Conservation (phyloP, 2,888 invertebrate genomes). For the Salticus scenicus region DNA sequence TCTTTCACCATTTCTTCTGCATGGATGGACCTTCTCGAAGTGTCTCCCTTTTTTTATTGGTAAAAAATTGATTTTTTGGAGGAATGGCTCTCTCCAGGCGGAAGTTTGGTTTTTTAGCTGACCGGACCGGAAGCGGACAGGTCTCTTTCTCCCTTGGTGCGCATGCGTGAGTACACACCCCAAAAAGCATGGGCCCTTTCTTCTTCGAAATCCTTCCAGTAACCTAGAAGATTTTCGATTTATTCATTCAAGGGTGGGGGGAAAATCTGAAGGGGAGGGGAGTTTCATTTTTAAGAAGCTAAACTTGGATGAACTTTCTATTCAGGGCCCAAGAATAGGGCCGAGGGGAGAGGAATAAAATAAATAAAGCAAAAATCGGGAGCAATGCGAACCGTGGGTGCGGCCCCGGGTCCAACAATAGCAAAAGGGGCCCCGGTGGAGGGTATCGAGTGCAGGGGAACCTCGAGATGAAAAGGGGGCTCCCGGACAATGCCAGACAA, state of each 20-base stretch:
- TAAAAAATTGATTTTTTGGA: slow-evolving; percentile 9
- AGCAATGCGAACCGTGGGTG: slow-evolving; percentile 41
- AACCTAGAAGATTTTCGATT: slow-evolving; percentile 63
- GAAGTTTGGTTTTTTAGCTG: slow-evolving; percentile 36
- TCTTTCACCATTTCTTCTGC: slow-evolving; percentile 20
- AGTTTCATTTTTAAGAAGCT: slow-evolving; percentile 45
- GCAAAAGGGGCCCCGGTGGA: slow-evolving; percentile 23
- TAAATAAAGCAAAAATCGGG: slow-evolving; percentile 47
- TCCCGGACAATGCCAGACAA: slow-evolving; percentile 46
- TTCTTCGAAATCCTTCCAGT: slow-evolving; percentile 47
- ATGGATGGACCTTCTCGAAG: neutral
- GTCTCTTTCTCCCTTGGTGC: slow-evolving; percentile 26
- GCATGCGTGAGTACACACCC: slow-evolving; percentile 67
- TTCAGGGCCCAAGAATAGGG: slow-evolving; percentile 34
- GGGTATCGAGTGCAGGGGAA: slow-evolving; percentile 28
- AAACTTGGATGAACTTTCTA: slow-evolving; percentile 66
- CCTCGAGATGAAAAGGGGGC: slow-evolving; percentile 27
- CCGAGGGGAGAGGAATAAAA: slow-evolving; percentile 41
- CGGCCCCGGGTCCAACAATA: slow-evolving; percentile 38
- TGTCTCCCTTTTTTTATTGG: neutral
- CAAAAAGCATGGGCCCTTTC: slow-evolving; percentile 29
- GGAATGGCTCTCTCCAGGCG: slow-evolving; percentile 34
- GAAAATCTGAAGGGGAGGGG: slow-evolving; percentile 15
- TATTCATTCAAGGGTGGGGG: slow-evolving; percentile 23
- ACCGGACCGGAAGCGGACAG: slow-evolving; percentile 48